A percentile compares a stretch with the other conserved stretches of the same genome.
These are phyloP conservation scores for Hydractinia echinata DNA, from an alignment of 30 jellyfish, hydroid and myxozoan species.

Conservation along the genomic window DNA sequence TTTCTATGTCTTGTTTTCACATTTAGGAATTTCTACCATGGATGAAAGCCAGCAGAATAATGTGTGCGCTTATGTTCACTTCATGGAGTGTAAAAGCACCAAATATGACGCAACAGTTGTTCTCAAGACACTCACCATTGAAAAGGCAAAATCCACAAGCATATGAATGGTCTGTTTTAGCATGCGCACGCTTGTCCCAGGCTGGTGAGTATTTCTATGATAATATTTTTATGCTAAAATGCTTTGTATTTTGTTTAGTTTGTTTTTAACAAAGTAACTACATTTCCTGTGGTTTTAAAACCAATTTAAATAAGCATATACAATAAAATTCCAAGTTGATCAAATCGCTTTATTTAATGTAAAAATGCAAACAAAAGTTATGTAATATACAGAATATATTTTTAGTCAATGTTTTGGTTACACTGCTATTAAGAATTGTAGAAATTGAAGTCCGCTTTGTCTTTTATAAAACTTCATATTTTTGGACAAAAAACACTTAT, in stretches of 20 bases:
- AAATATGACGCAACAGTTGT: constrained; percentile 40
- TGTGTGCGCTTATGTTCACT: constrained; percentile 38
- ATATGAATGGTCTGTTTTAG: constrained; percentile 70
- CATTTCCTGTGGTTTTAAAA: too few relatives aligned
- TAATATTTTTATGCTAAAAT: neutral
- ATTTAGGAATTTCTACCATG: constrained; percentile 44
- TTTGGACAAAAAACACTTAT: too few relatives aligned
- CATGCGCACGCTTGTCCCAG: constrained; percentile 63
- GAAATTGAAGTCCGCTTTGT: too few relatives aligned
- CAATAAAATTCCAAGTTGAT: too few relatives aligned
- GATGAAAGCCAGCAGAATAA: constrained; percentile 60
- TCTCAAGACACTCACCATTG: constrained; percentile 48
- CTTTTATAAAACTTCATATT: too few relatives aligned
- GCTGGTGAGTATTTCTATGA: constrained; percentile 41
- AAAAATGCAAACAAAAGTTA: too few relatives aligned
- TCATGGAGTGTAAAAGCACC: constrained; percentile 59
- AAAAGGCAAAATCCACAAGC: constrained; percentile 24
- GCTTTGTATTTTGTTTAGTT: neutral
- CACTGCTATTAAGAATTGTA: too few relatives aligned
- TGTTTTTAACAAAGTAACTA: neutral
- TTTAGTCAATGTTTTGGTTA: too few relatives aligned
- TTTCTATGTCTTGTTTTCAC: neutral
- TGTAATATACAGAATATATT: too few relatives aligned
- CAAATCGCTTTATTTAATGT: too few relatives aligned
- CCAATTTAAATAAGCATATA: too few relatives aligned